A percentile compares a stretch with the other conserved stretches of the same genome.
These are phyloP conservation scores for Scaptomyza tumidula DNA, from an alignment of 2,888 invertebrate genomes.

Conservation along the genomic window DNA sequence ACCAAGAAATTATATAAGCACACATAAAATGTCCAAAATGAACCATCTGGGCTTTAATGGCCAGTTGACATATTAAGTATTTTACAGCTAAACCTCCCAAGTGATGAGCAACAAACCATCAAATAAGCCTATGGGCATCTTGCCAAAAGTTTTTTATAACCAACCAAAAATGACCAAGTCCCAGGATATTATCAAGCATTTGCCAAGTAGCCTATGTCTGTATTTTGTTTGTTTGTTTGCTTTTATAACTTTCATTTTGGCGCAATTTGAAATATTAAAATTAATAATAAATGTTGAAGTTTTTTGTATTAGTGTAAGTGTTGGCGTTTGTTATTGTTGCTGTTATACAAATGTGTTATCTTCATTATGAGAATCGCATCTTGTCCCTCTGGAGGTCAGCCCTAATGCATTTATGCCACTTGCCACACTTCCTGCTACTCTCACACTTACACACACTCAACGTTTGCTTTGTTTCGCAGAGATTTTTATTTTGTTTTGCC, in stretches of 20 bases:
- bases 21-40: not conserved
- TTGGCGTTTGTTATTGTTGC: not conserved
- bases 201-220: conserved; percentile 27
- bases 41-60: not conserved
- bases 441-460: not conserved
- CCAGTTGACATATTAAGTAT: conserved; percentile 22
- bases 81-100: conserved; percentile 10
- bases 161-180: conserved; percentile 7
- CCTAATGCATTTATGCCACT: conserved; percentile 23
- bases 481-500: conserved; percentile 38
- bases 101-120: conserved; percentile 7
- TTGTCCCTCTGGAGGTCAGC: conserved; percentile 14
- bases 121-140: conserved; percentile 19
- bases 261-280: conserved; percentile 73
- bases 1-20: not conserved
- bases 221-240: conserved; percentile 12
- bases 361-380: conserved; percentile 44
- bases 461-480: not conserved
- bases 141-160: conserved; percentile 7
- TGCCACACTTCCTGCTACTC: not conserved
- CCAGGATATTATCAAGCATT: conserved; percentile 9
- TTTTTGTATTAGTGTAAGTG: conserved; percentile 44
- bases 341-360: conserved; percentile 47
- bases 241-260: conserved; percentile 16
- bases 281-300: conserved; percentile 72